Evolutionary conservation across 2,797 vertebrate species (phyloP).

Genomic region (Pelobates cultripes): DNA sequence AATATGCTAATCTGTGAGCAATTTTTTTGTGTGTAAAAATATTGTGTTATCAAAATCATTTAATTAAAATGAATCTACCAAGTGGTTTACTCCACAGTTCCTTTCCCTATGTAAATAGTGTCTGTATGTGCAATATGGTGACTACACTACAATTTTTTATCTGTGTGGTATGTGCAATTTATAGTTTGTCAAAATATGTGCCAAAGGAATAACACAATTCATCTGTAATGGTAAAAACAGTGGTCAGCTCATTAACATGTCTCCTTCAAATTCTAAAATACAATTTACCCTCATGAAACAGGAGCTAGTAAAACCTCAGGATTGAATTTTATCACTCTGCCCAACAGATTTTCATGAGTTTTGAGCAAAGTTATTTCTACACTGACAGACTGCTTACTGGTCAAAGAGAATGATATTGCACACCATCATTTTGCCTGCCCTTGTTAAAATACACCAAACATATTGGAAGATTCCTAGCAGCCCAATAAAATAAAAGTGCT

Average conservation of each 20-base stretch:
- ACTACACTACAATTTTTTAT: not conserved
- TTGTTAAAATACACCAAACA: no score
- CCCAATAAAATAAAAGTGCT: no score
- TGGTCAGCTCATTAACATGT: not conserved
- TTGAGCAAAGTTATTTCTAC: no score
- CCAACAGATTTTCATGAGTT: no score
- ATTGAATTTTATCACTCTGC: no score
- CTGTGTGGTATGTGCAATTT: conserved; percentile 11
- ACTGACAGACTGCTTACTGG: no score
- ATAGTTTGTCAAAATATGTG: not conserved
- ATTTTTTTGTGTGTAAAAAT: not conserved
- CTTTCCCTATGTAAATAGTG: not conserved
- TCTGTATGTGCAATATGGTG: not conserved
- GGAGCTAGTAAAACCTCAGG: no score
- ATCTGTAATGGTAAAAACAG: not conserved
- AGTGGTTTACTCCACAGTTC: not conserved
- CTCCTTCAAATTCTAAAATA: not conserved
- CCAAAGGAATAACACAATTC: not conserved
- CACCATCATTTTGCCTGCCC: no score
- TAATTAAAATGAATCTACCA: not conserved
- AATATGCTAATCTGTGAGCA: no score
- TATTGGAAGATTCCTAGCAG: no score
- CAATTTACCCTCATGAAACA: not conserved
- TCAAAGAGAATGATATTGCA: no score
- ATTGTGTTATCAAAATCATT: not conserved